Evolutionary conservation across 2,888 invertebrate species (phyloP).

Genomic region (Laspeyria flexula): DNA sequence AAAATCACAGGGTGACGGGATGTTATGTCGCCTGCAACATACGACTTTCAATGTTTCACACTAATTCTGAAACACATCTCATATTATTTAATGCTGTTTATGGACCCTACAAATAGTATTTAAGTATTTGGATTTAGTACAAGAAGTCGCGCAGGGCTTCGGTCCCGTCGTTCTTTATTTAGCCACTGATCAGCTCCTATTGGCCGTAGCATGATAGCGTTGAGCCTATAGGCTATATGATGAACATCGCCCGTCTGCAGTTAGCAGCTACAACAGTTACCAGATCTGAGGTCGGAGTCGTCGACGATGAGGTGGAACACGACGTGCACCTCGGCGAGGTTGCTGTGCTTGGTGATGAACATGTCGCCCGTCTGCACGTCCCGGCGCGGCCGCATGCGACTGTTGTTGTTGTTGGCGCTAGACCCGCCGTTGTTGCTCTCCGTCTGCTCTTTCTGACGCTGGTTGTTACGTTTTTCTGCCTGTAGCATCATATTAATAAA

Average conservation of each 20-base stretch:
- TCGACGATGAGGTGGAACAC: constrained; percentile 98
- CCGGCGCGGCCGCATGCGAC: constrained; percentile 67
- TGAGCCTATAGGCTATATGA: too few species aligned
- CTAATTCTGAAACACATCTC: too few species aligned
- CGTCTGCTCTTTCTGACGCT: constrained; percentile 44
- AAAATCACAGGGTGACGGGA: constrained; percentile 98
- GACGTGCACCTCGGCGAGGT: constrained; percentile 97
- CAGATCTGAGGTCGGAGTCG: constrained; percentile 87
- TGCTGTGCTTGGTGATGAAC: constrained; percentile 95
- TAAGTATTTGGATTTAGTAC: too few species aligned
- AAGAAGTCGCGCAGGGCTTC: too few species aligned
- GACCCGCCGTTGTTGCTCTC: constrained; percentile 66
- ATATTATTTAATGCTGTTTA: too few species aligned
- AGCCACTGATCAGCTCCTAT: too few species aligned
- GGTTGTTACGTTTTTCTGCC: constrained; percentile 63
- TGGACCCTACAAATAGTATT: too few species aligned
- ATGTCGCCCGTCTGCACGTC: constrained; percentile 93
- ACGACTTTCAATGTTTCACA: too few species aligned
- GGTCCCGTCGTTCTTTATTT: too few species aligned
- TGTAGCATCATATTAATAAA: constrained; percentile 22
- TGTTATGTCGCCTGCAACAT: constrained; percentile 92
- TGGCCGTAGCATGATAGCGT: too few species aligned
- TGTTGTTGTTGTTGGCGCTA: neutral
- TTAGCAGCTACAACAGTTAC: constrained; percentile 33
- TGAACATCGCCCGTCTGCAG: too few species aligned